These are phyloP conservation scores for Limanda limanda DNA, from an alignment of 2,113 vertebrate genomes.

Conservation along the genomic window DNA sequence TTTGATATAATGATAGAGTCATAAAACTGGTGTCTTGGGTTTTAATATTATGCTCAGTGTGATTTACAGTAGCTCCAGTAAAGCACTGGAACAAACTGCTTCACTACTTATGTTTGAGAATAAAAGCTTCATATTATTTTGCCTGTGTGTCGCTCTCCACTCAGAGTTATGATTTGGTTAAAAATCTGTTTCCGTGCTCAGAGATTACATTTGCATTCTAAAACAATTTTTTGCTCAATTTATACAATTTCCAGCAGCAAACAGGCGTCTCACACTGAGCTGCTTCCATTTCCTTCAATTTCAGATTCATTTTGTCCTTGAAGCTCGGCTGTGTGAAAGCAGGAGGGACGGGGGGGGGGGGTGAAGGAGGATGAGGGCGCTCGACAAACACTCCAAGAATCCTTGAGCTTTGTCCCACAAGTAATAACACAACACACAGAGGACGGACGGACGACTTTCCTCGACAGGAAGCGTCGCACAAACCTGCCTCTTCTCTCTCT, in stretches of 20 bases:
- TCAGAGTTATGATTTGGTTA: no score
- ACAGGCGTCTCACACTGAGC: conserved; percentile 4
- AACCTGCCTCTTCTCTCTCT: conserved; percentile 31
- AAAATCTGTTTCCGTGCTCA: no score
- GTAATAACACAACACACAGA: conserved; percentile 31
- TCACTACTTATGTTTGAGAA: no score
- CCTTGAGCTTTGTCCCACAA: conserved; percentile 41
- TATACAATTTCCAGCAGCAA: conserved; percentile 1
- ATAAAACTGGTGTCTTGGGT: neutral
- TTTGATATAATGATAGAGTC: neutral
- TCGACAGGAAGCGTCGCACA: conserved; percentile 23
- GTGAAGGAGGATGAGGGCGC: neutral
- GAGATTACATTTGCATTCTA: no score
- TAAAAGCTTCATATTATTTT: no score
- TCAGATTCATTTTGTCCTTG: conserved; percentile 60
- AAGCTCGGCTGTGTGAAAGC: conserved; percentile 11
- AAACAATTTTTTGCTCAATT: neutral
- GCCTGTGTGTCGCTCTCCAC: no score
- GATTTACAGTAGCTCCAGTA: neutral
- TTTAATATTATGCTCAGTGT: neutral
- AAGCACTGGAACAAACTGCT: no score
- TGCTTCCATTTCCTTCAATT: conserved; percentile 28
- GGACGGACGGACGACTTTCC: conserved; percentile 30
- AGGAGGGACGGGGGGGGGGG: neutral
- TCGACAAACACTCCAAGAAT: conserved; percentile 48